Evolutionary conservation across 2,888 invertebrate species (phyloP), one percentile per base, ranked within the genome.

Genomic region (Phortica magna): DNA sequence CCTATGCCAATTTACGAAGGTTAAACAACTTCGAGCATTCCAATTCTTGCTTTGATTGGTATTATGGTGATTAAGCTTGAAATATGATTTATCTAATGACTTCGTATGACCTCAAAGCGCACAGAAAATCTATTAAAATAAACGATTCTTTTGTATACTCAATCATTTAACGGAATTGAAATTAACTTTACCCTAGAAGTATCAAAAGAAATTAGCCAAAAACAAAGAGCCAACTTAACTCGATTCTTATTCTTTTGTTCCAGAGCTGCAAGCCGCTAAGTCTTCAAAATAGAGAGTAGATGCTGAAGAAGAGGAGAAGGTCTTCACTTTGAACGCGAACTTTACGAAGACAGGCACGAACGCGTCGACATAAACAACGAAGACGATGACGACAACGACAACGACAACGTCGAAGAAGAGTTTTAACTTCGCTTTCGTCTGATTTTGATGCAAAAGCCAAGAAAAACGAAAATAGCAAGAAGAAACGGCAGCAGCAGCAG

Each of bases 401-500:
- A 17, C 17, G 6, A 55, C 55, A 12, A 12, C 19, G 61, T n/a
- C 10, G 10, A 17, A 10, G 61, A 22, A 61, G 61, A 61, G 22
- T 65, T 65, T 41, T 31, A 41, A 65, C 65, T 65, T 65, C 65
- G 65, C 65, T 65, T 65, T 65, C 41, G 65, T 59, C 59, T 59
- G 59, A 17, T 59, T 7, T 48, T 7, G 39, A 39, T 19, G 19
- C 39, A 61, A 73, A 73, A 59, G 53, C 12, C 22, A 22, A 31
- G 14, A 71, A 31, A 71, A 71, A 71, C n/a, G 70, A 43, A 39
- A 55, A 68, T 19, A 61, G 17, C 31, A 14, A 57, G 22, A 57
- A 68, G 10, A 67, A 59, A 70, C 6, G 10, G 39, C 10, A 17
- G 19, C 57, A 53, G 57, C 14, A 71, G 39, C 12, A 53, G 4